Evolutionary conservation across 2,888 invertebrate species (phyloP).

Genomic region (Hecatera dysodea): DNA sequence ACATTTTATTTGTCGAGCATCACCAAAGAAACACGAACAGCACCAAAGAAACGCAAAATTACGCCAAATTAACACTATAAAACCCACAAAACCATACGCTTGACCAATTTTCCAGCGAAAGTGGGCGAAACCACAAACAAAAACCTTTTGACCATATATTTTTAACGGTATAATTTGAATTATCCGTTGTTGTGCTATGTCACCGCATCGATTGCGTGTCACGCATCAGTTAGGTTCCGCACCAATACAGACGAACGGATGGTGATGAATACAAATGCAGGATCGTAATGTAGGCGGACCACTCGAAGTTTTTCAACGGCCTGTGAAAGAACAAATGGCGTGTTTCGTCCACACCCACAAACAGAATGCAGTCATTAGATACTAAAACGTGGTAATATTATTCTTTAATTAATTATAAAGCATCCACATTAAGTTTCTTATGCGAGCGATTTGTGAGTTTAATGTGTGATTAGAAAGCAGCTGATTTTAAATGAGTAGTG

Average conservation of each 20-base stretch:
- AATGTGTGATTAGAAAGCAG: background rate
- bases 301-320: slow-evolving; percentile 76
- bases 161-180: slow-evolving; percentile 56
- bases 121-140: slow-evolving; percentile 38
- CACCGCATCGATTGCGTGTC: slow-evolving; percentile 76
- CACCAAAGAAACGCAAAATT: background rate
- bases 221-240: slow-evolving; percentile 76
- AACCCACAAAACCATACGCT: background rate
- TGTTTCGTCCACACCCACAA: slow-evolving; percentile 74
- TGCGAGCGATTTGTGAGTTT: slow-evolving; percentile 10
- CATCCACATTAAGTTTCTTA: slow-evolving; percentile 39
- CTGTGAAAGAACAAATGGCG: slow-evolving; percentile 79
- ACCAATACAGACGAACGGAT: slow-evolving; percentile 64
- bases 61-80: background rate
- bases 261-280: slow-evolving; percentile 78
- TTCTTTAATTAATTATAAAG: slow-evolving; percentile 65
- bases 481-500: slow-evolving; percentile 5
- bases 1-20: background rate
- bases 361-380: slow-evolving; percentile 75
- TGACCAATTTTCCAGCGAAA: slow-evolving; percentile 9
- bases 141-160: slow-evolving; percentile 40
- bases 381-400: slow-evolving; percentile 68
- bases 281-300: slow-evolving; percentile 73
- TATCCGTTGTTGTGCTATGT: slow-evolving; percentile 55
- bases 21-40: background rate